These are phyloP conservation scores for Papilio gigon DNA, from an alignment of 2,888 invertebrate genomes.

Conservation along the genomic window DNA sequence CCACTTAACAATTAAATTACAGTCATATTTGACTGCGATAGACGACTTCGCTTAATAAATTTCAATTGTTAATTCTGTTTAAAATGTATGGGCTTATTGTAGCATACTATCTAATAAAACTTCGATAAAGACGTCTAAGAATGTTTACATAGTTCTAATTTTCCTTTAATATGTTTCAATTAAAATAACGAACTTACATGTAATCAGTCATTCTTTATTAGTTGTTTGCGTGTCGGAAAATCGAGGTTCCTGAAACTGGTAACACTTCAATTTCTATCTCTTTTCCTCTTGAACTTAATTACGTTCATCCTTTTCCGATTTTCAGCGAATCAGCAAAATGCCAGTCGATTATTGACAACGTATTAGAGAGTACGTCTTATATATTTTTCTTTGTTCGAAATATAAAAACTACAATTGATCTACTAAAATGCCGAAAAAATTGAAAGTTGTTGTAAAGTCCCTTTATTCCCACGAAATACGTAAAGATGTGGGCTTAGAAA, in stretches of 20 bases:
- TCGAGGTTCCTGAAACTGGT: background rate
- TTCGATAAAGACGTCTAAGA: too few species aligned
- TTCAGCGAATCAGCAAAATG: constrained; percentile 32
- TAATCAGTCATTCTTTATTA: background rate
- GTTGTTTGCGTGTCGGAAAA: background rate
- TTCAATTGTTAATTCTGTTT: too few species aligned
- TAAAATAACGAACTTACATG: too few species aligned
- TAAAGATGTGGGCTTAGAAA: constrained; percentile 77
- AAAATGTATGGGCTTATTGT: too few species aligned
- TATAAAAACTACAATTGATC: constrained; percentile 41
- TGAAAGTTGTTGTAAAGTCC: constrained; percentile 78
- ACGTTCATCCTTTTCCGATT: constrained; percentile 18
- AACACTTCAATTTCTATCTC: constrained; percentile 46
- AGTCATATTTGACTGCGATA: too few species aligned
- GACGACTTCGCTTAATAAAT: too few species aligned
- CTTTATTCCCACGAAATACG: constrained; percentile 78
- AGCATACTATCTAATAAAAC: too few species aligned
- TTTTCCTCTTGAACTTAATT: constrained; percentile 40
- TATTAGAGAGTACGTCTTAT: constrained; percentile 44
- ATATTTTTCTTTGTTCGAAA: constrained; percentile 32
- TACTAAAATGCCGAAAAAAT: constrained; percentile 76
- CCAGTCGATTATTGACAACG: constrained; percentile 56
- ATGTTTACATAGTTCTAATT: too few species aligned
- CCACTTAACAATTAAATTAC: background rate
- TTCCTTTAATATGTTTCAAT: too few species aligned